Evolutionary conservation across 53 echinoderm and acorn worm genomes (phyloP), one percentile per base, ranked within the genome.

Genomic region (Temnopleurus reevesii): DNA sequence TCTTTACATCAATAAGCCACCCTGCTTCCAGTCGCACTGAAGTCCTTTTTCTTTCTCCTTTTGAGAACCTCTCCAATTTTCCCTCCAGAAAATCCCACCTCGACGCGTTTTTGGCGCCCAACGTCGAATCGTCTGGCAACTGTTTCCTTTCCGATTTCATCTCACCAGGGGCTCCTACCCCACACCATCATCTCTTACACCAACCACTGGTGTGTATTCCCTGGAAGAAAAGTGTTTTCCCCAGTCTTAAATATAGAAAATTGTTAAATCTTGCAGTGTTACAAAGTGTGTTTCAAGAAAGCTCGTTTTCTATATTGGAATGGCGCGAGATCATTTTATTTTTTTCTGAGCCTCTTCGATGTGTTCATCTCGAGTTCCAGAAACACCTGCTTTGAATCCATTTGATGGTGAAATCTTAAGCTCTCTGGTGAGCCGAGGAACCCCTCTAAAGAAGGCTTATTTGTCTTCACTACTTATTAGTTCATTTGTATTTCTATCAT

Each of bases 351-450:
- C 35, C 30, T 83, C 57, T 56, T 33, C 18, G 21, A 56, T 34
- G 38, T 55, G 9, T 83, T 53, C 35, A 26, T 83, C 83, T 83
- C 83, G 36, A 56, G 55, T 83, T 53, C 55, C 83, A 34, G 19
- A 8, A 35, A 34, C 83, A 83, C 83, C 83, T 83, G 83, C 55
- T 33, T 18, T 5, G 83, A 55, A 83, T 83, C 83, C 83, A 83
- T 83, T 83, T 83, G 55, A 83, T 83, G 83, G 83, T 83, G 56
- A 83, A 83, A 83, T 56, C 18, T 55, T 83, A 83, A 83, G 83
- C 83, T 79, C 49, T 29, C 28, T 47, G 21, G 79, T 9, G 8
- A 29, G 79, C 36, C 19, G 49, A 47, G 79, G 49, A 47, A 79
- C 49, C 79, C 49, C 79, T 47, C 27, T 28, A 47, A 79, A 47